phyloP scores from a whole-genome alignment of 2,888 invertebrate genomes.

The Tuberolachnus salignus region DNA sequence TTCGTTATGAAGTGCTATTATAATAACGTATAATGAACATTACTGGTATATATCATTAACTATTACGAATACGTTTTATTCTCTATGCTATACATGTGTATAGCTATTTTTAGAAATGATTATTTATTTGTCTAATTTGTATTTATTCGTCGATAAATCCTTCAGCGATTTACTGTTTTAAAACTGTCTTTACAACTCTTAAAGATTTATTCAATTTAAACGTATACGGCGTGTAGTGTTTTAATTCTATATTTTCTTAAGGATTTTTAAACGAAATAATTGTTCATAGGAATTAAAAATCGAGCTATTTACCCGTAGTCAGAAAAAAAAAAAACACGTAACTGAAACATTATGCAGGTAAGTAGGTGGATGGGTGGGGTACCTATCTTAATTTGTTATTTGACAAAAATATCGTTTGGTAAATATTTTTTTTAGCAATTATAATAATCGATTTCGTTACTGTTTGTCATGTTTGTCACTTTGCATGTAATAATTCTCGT shows the following conservation, averaged over 20 bases:
- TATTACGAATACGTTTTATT: not conserved
- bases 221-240: too few relatives aligned
- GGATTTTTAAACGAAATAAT: not conserved
- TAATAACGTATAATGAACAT: constrained; percentile 18
- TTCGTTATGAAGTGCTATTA: constrained; percentile 2
- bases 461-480: too few relatives aligned
- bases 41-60: not conserved
- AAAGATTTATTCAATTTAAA: not conserved
- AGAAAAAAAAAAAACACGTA: too few relatives aligned
- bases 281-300: too few relatives aligned
- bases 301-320: too few relatives aligned
- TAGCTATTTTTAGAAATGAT: constrained; percentile 3
- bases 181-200: not conserved
- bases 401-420: too few relatives aligned
- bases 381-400: too few relatives aligned
- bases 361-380: too few relatives aligned
- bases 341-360: too few relatives aligned
- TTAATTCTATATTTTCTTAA: not conserved
- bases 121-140: constrained; percentile 18
- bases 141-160: constrained; percentile 8
- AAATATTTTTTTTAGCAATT: too few relatives aligned
- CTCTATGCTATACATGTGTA: not conserved
- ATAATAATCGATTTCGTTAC: not conserved
- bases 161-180: constrained; percentile 2
- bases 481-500: not conserved